Percentiles rank a stretch among this genome's conserved stretches.
Evolutionary conservation across 92 coral and sea anemone genomes (phyloP).

Genomic region (Porites cylindrica): DNA sequence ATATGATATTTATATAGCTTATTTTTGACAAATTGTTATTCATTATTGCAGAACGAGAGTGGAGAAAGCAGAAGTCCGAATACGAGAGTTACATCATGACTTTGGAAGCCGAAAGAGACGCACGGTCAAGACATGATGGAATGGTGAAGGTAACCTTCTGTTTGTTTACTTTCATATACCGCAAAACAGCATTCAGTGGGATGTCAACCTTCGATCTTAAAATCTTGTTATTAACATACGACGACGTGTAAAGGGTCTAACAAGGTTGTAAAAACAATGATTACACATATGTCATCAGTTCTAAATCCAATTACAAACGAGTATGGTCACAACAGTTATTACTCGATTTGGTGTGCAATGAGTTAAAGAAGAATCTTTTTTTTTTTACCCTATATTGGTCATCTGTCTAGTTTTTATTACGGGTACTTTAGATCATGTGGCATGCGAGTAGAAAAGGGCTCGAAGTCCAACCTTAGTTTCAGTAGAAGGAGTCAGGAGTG

Average conservation of each 20-base stretch:
- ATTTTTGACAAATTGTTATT: background rate
- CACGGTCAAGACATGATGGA: conserved; percentile 1
- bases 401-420: too few species aligned
- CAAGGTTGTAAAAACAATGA: background rate
- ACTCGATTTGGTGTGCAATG: too few species aligned
- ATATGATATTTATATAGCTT: background rate
- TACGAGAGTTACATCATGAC: conserved; percentile 87
- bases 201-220: background rate
- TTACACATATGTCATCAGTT: too few species aligned
- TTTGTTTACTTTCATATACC: background rate
- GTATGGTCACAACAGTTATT: too few species aligned
- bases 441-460: too few species aligned
- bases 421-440: too few species aligned
- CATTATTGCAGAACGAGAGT: conserved; percentile 75
- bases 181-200: background rate
- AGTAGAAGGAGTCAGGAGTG: too few species aligned
- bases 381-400: too few species aligned
- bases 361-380: too few species aligned
- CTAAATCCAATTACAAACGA: too few species aligned
- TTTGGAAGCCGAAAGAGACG: conserved; percentile 66
- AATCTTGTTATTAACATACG: background rate
- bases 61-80: conserved; percentile 80
- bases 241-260: background rate
- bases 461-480: too few species aligned
- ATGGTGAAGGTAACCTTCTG: conserved; percentile 6